Evolutionary conservation across 1,140 invertebrate genomes (phyloP).

Genomic region (Agrilus planipennis): DNA sequence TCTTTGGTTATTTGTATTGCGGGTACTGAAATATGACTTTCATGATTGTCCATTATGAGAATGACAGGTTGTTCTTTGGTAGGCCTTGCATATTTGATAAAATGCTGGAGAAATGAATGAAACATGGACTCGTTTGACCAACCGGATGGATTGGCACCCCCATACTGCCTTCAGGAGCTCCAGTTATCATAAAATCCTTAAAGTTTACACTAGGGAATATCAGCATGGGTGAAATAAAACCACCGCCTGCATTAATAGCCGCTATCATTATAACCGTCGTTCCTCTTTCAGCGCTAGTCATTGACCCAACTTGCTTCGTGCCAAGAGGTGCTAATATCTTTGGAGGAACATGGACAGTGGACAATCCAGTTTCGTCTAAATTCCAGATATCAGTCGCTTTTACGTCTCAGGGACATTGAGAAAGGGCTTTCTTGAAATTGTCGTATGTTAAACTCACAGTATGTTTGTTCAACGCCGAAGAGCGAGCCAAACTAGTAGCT

Average conservation of each 20-base stretch:
- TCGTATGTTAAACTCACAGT: too few species aligned
- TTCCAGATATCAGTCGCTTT: conserved; percentile 25
- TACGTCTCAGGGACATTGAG: too few species aligned
- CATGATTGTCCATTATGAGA: conserved; percentile 11
- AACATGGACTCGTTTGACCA: conserved; percentile 28
- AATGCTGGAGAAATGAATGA: conserved; percentile 26
- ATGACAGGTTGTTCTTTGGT: conserved; percentile 9
- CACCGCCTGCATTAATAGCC: conserved; percentile 23
- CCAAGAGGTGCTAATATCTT: conserved; percentile 16
- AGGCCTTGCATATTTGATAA: conserved; percentile 20
- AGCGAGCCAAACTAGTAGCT: too few species aligned
- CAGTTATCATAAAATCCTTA: conserved; percentile 26
- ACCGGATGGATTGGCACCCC: conserved; percentile 23
- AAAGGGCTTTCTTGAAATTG: too few species aligned
- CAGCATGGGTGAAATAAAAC: conserved; percentile 14
- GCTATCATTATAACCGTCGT: conserved; percentile 24
- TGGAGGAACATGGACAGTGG: conserved; percentile 27
- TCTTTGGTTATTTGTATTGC: conserved; percentile 15
- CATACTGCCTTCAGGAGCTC: conserved; percentile 28
- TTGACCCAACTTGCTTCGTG: conserved; percentile 3
- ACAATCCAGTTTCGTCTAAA: conserved; percentile 27
- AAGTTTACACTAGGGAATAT: conserved; percentile 30
- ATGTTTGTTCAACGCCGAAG: too few species aligned
- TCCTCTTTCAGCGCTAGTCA: conserved; percentile 18
- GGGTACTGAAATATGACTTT: conserved; percentile 13